Conservation (phyloP, 2,888 invertebrate genomes). For the Eristalis tenax region DNA sequence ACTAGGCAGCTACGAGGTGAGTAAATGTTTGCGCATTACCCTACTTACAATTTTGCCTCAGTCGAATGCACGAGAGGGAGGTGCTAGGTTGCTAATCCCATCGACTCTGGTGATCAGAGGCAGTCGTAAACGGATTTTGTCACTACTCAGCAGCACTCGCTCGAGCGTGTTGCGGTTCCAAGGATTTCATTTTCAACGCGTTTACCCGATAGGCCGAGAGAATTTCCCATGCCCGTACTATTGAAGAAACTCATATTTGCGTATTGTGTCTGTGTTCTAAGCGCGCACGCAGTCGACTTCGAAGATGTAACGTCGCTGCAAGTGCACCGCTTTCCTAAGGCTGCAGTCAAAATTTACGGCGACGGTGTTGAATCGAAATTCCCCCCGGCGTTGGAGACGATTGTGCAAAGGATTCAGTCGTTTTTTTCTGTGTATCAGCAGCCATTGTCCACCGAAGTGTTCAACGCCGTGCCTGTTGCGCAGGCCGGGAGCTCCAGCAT, state of each 20-base stretch:
- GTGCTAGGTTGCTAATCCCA: constrained; percentile 30
- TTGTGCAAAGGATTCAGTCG: constrained; percentile 87
- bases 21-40: constrained; percentile 44
- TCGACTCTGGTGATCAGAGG: neutral
- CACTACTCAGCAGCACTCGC: neutral
- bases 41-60: constrained; percentile 27
- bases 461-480: constrained; percentile 72
- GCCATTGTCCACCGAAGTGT: constrained; percentile 82
- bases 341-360: constrained; percentile 77
- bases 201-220: neutral
- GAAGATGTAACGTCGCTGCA: neutral
- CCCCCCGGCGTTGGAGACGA: constrained; percentile 86
- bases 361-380: constrained; percentile 83
- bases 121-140: neutral
- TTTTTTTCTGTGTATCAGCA: constrained; percentile 86
- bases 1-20: constrained; percentile 25
- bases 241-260: neutral
- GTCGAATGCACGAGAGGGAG: constrained; percentile 35
- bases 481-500: neutral
- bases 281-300: neutral
- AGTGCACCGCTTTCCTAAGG: neutral
- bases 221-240: neutral
- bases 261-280: neutral
- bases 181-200: neutral
- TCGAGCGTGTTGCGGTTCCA: neutral